phyloP scores from a whole-genome alignment of 64 coral and sea anemone species.

The Pachyseris speciosa region DNA sequence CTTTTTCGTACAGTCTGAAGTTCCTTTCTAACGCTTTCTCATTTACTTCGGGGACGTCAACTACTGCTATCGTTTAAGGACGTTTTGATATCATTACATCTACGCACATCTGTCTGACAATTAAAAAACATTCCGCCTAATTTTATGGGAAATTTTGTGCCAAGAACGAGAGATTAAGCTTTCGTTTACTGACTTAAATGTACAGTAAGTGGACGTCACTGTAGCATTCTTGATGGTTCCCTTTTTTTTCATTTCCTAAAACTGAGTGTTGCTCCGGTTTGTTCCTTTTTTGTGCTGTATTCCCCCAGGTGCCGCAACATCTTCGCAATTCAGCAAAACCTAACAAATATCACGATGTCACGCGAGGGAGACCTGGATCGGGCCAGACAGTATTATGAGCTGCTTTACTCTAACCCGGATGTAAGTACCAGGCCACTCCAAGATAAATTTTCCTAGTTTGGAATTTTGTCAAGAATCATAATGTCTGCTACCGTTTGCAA shows the following conservation, averaged over 20 bases:
- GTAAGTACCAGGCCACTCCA: slow-evolving; percentile 47
- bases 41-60: no score
- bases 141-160: no score
- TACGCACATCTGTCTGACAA: no score
- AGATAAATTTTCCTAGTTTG: neutral
- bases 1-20: no score
- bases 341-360: slow-evolving; percentile 98
- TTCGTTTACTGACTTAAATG: no score
- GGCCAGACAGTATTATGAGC: slow-evolving; percentile 94
- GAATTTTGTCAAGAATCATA: neutral
- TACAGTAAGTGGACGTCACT: no score
- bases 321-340: slow-evolving; percentile 95
- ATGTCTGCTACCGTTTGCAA: no score
- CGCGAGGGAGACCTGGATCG: slow-evolving; percentile 94
- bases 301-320: slow-evolving; percentile 94
- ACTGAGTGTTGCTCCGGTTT: neutral
- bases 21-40: neutral
- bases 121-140: no score
- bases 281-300: neutral
- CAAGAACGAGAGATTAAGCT: no score
- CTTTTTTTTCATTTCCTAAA: neutral
- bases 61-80: no score
- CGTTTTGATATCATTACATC: no score
- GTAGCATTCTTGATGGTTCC: no score
- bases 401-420: slow-evolving; percentile 91